Conservation (phyloP, 2,797 vertebrate species). For the Rhabdophis nuchalis region DNA sequence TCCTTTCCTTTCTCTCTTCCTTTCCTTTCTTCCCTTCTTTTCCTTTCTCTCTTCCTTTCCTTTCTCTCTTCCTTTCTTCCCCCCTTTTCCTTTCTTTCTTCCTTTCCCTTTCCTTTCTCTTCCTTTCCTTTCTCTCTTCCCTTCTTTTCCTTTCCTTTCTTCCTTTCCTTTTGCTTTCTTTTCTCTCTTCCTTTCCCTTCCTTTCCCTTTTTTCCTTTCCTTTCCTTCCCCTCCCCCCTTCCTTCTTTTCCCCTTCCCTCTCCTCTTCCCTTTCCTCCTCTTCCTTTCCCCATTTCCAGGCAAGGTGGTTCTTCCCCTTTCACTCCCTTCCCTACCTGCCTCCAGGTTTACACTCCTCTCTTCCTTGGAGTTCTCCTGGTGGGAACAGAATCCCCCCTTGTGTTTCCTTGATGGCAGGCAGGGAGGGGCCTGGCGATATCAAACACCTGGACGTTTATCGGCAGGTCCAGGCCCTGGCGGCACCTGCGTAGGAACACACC, state of each 20-base stretch:
- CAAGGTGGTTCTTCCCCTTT: neutral
- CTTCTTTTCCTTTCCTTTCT: rapidly evolving
- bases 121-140: rapidly evolving
- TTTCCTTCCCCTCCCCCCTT: no score
- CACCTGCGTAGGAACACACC: no score
- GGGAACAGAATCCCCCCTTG: neutral
- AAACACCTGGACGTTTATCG: neutral
- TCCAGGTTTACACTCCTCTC: neutral
- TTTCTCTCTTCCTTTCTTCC: rapidly evolving
- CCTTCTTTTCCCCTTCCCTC: no score
- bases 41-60: no score
- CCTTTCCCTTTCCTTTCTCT: rapidly evolving
- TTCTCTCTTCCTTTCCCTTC: no score
- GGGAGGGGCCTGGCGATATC: neutral
- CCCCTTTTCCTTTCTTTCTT: rapidly evolving
- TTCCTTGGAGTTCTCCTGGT: neutral
- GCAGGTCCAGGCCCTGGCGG: no score
- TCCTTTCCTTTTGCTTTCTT: no score
- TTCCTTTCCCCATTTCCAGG: neutral
- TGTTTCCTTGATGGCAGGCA: neutral
- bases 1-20: no score
- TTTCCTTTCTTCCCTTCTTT: no score
- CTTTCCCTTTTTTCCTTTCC: no score
- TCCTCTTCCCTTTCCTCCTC: neutral
- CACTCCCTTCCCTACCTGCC: neutral